These are phyloP conservation scores for Araneus ventricosus DNA, from an alignment of 1,140 invertebrate genomes.

Conservation along the genomic window DNA sequence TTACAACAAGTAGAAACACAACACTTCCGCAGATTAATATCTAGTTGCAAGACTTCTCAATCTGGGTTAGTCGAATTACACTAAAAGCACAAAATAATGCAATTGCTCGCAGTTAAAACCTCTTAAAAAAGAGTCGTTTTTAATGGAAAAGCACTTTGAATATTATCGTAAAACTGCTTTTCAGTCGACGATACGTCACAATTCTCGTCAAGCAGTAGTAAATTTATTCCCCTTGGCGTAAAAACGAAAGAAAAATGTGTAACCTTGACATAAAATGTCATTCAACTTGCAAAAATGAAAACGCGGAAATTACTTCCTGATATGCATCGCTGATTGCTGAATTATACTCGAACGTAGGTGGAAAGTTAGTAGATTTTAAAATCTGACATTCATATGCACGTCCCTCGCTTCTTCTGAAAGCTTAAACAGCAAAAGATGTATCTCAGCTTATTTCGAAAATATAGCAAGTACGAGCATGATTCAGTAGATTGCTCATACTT, in stretches of 20 bases:
- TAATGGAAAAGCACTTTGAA: not conserved
- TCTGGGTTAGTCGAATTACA: not conserved
- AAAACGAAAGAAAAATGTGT: conserved; percentile 37
- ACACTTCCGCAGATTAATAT: too few relatives aligned
- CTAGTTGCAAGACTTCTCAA: not conserved
- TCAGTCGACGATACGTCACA: not conserved
- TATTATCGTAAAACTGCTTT: not conserved
- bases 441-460: too few relatives aligned
- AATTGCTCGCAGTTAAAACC: not conserved
- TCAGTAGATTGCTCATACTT: too few relatives aligned
- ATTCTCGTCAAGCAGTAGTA: not conserved
- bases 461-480: too few relatives aligned
- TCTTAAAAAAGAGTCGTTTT: not conserved
- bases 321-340: not conserved
- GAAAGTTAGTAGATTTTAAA: not conserved
- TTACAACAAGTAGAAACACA: too few relatives aligned
- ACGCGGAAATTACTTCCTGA: not conserved
- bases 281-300: conserved; percentile 47
- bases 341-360: not conserved
- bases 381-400: not conserved
- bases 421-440: too few relatives aligned
- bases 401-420: too few relatives aligned
- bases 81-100: not conserved
- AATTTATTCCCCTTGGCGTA: conserved; percentile 4
- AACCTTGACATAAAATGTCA: conserved; percentile 65